Conservation (phyloP, 2,797 vertebrate genomes). For the Micromesistius poutassou region DNA sequence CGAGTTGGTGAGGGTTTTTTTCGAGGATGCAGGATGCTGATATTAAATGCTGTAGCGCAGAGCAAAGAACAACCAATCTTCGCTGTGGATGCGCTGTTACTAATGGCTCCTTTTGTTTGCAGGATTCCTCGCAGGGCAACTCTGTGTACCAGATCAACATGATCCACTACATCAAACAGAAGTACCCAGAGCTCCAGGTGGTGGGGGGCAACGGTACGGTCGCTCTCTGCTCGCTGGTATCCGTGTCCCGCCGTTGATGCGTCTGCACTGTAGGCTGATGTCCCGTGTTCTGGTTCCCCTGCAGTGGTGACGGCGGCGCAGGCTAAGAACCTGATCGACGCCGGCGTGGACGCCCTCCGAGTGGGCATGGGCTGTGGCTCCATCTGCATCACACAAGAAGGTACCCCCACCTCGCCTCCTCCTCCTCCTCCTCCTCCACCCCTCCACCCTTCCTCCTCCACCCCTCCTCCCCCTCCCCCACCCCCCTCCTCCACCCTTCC, state of each 20-base stretch:
- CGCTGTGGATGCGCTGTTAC: no score
- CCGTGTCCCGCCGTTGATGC: no score
- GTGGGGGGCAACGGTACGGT: conserved; percentile 85
- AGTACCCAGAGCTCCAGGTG: conserved; percentile 87
- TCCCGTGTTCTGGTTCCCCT: conserved; percentile 11
- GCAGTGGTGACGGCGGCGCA: conserved; percentile 93
- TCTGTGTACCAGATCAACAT: conserved; percentile 89
- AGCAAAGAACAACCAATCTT: no score
- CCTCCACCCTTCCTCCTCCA: no score
- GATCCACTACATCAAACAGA: conserved; percentile 91
- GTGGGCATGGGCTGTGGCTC: conserved; percentile 95
- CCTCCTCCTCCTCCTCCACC: no score
- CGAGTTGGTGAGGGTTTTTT: no score
- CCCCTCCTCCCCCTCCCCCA: no score
- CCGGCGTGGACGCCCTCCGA: conserved; percentile 86
- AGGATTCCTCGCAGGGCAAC: conserved; percentile 93
- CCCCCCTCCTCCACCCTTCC: no score
- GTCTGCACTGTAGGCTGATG: not conserved
- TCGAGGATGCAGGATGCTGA: no score
- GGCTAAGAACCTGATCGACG: conserved; percentile 93
- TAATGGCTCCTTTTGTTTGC: not conserved
- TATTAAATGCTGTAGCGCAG: no score
- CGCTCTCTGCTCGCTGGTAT: no score
- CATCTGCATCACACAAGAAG: conserved; percentile 95
- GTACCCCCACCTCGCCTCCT: conserved; percentile 49